Evolutionary conservation across 2,113 vertebrate species (phyloP).

Genomic region (Corythoichthys haematopterus): DNA sequence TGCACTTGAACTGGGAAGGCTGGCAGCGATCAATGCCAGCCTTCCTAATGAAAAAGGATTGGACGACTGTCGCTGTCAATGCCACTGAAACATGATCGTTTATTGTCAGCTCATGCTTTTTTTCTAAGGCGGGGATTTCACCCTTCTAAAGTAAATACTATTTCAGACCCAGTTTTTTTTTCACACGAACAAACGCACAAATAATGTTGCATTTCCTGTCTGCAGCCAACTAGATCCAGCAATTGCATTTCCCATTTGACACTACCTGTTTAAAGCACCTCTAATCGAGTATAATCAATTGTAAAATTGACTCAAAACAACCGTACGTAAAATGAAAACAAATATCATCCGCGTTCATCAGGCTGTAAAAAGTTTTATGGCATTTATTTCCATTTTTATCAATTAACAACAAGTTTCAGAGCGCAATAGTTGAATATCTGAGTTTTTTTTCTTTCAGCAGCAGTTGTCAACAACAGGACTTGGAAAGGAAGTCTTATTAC

Average conservation of each 20-base stretch:
- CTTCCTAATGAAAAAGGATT: too few relatives aligned
- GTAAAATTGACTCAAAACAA: not conserved
- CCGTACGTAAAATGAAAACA: not conserved
- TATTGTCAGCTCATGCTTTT: not conserved
- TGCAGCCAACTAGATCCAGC: not conserved
- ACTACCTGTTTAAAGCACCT: not conserved
- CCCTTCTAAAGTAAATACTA: not conserved
- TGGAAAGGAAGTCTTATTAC: constrained; percentile 15
- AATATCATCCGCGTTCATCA: not conserved
- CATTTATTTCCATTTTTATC: not conserved
- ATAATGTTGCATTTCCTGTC: not conserved
- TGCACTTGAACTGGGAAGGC: too few relatives aligned
- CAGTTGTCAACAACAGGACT: constrained; percentile 1
- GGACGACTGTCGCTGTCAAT: too few relatives aligned
- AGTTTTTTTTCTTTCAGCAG: not conserved
- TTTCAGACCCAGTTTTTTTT: not conserved
- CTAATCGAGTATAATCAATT: not conserved
- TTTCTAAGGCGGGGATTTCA: not conserved
- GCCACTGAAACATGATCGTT: too few relatives aligned
- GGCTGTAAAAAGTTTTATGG: not conserved
- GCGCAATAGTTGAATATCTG: not conserved
- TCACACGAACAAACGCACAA: not conserved
- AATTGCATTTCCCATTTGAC: constrained; percentile 1
- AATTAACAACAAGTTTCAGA: not conserved
- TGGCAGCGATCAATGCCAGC: too few relatives aligned